Conservation (phyloP, 2,113 vertebrate genomes). For the Mormyrus iriodes region DNA sequence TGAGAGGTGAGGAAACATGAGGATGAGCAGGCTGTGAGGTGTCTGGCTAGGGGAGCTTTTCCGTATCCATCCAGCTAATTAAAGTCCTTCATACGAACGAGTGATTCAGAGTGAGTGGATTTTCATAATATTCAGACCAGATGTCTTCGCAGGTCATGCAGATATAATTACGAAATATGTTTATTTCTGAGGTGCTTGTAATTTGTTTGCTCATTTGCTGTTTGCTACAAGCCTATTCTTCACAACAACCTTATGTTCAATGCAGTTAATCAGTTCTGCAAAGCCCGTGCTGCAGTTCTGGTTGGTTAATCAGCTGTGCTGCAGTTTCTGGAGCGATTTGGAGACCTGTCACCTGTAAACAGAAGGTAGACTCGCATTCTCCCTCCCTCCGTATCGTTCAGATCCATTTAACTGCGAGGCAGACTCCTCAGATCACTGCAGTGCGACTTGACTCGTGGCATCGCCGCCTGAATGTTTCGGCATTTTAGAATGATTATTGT, state of each 20-base stretch:
- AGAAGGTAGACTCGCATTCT: not conserved
- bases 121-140: not conserved
- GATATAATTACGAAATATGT: not conserved
- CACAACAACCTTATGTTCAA: not conserved
- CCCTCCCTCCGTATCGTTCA: not conserved
- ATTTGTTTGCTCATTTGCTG: not conserved
- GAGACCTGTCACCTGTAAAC: conserved; percentile 2
- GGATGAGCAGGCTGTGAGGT: not conserved
- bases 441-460: not conserved
- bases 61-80: not conserved
- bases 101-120: not conserved
- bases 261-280: not conserved
- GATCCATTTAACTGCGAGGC: not conserved
- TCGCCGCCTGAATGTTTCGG: not conserved
- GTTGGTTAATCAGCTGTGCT: conserved; percentile 1
- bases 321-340: not conserved
- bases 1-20: not conserved
- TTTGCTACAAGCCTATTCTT: not conserved
- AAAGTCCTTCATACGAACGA: not conserved
- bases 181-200: not conserved
- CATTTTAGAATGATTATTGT: not conserved
- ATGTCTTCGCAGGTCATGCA: not conserved
- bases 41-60: not conserved
- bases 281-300: not conserved
- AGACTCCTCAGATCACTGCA: not conserved